Conservation (phyloP, 35 echinoderm and acorn worm genomes). For the Holothuria glaberrima region DNA sequence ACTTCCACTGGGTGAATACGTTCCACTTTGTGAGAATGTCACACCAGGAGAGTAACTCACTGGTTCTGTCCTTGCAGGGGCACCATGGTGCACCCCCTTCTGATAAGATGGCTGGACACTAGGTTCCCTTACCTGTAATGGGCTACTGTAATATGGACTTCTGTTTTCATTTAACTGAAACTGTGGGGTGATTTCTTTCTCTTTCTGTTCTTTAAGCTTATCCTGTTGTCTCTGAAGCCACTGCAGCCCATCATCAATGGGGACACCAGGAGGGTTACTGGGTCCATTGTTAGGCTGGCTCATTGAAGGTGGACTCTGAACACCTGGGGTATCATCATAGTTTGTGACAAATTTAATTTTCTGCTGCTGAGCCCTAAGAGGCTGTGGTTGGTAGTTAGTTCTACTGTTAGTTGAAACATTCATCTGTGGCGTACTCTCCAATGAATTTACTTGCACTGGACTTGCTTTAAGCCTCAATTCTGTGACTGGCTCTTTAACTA, state of each 20-base stretch:
- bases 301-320: neutral
- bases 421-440: conserved; percentile 1
- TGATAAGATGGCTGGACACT: conserved; percentile 25
- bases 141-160: neutral
- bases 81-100: conserved; percentile 21
- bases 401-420: conserved; percentile 18
- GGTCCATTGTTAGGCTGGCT: neutral
- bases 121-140: conserved; percentile 13
- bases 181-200: neutral
- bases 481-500: conserved; percentile 33
- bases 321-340: neutral
- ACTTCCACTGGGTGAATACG: conserved; percentile 31
- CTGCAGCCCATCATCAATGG: conserved; percentile 4
- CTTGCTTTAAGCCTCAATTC: conserved; percentile 46
- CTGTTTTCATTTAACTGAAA: neutral
- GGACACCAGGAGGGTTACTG: neutral
- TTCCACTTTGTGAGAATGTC: neutral
- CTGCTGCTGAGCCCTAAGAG: conserved; percentile 59
- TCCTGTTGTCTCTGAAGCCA: conserved; percentile 69
- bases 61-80: neutral
- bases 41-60: neutral
- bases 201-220: conserved; percentile 43
- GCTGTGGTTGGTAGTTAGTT: conserved; percentile 12
- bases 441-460: conserved; percentile 34
- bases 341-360: conserved; percentile 61